Conservation (phyloP, 2,888 invertebrate species). For the Litoditis marina region DNA sequence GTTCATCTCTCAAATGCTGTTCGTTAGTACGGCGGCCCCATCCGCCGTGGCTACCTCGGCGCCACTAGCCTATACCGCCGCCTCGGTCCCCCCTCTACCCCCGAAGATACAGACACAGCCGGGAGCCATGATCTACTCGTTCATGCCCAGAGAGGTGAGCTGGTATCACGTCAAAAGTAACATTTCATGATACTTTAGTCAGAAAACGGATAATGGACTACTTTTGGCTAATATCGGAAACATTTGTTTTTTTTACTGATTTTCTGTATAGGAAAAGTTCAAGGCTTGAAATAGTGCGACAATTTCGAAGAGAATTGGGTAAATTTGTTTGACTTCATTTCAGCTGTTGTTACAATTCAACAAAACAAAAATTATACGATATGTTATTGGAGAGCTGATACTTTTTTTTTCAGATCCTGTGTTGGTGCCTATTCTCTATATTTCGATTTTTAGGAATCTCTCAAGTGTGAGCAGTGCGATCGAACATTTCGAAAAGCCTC, state of each 20-base stretch:
- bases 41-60: neutral
- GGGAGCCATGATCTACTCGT: slow-evolving; percentile 2
- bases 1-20: slow-evolving; percentile 9
- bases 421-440: neutral
- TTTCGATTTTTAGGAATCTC: slow-evolving; percentile 14
- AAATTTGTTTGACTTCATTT: too few species aligned
- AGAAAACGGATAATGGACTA: too few species aligned
- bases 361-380: neutral
- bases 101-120: neutral
- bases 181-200: too few species aligned
- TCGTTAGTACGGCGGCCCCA: too few species aligned
- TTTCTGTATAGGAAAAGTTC: too few species aligned
- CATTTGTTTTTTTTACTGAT: too few species aligned
- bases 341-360: neutral
- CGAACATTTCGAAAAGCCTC: slow-evolving; percentile 83
- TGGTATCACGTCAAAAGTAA: too few species aligned
- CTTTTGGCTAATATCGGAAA: too few species aligned
- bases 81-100: neutral
- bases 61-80: neutral
- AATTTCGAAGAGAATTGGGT: too few species aligned
- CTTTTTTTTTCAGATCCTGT: neutral
- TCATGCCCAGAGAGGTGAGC: slow-evolving; percentile 13
- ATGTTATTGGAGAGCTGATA: neutral
- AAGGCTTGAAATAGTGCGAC: too few species aligned
- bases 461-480: slow-evolving; percentile 72